These are phyloP conservation scores for Anastrepha ludens DNA, from an alignment of 1,140 invertebrate genomes.

Conservation along the genomic window DNA sequence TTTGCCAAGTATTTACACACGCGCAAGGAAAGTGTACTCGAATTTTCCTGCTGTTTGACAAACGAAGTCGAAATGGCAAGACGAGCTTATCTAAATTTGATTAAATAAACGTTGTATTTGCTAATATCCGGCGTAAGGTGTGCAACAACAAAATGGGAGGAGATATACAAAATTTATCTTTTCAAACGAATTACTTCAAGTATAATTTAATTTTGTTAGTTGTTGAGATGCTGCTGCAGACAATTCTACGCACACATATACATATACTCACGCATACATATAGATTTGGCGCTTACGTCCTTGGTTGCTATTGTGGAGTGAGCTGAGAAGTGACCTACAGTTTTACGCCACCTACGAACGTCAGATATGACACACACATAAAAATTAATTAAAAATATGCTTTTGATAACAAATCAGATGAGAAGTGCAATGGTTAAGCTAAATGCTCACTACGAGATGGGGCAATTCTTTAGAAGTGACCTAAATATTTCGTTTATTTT, in stretches of 20 bases:
- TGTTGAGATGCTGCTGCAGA: not conserved
- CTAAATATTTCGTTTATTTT: too few species aligned
- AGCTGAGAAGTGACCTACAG: too few species aligned
- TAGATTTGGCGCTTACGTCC: not conserved
- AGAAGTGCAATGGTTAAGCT: too few species aligned
- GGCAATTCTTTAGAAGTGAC: too few species aligned
- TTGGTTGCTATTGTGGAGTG: too few species aligned
- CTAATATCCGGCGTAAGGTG: slow-evolving; percentile 51
- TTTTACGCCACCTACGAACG: too few species aligned
- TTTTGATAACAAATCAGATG: too few species aligned
- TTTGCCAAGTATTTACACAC: not conserved
- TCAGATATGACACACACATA: too few species aligned
- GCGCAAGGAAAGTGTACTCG: slow-evolving; percentile 17
- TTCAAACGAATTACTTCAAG: slow-evolving; percentile 14
- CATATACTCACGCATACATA: not conserved
- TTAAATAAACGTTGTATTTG: slow-evolving; percentile 50
- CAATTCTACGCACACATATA: not conserved
- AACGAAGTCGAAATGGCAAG: slow-evolving; percentile 14
- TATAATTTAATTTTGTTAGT: slow-evolving; percentile 40
- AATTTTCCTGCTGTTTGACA: slow-evolving; percentile 7
- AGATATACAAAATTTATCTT: slow-evolving; percentile 45
- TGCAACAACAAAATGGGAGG: not conserved
- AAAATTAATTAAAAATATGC: too few species aligned
- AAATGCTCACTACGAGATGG: too few species aligned
- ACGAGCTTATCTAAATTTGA: slow-evolving; percentile 23